Evolutionary conservation across 1,140 invertebrate species (phyloP), one percentile per base, ranked within the genome.

Genomic region (Ganaspis sp.): DNA sequence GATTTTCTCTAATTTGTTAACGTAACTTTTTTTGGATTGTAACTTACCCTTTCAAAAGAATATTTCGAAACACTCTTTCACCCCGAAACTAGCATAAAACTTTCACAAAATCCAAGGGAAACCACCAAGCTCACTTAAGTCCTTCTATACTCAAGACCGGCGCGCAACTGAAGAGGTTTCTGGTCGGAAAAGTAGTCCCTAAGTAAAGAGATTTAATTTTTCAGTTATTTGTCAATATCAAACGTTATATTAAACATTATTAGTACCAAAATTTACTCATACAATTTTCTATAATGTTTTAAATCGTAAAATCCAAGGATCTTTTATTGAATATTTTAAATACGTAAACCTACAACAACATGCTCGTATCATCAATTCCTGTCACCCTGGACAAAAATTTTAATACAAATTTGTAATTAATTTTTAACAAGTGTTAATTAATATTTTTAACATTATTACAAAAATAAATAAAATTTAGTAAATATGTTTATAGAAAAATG

Each of bases 81-180:
- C 83, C 77, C 77, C 75, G 58, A 70, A 85, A 87, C 78, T 86
- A 76, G 85, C 84, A 88, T 87, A 87, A 86, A 88, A 86, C 76
- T 76, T 83, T 64, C 78, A 78, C 82, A 74, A 82, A 64, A 81
- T 82, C 74, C 81, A 86, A 80, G 72, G 79, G 75, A 82, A 53
- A 70, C 81, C 40, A 69, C 54, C 34, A 69, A 58, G 23, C 74
- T 42, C 69, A 74, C 69, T 38, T 21, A 40, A 72, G 53, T 79
- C 84, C 82, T 83, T 75, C 74, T 83, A 85, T 86, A 84, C 83
- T 85, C 82, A 84, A 86, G 84, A 87, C 88, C 88, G 87, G 89
- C 87, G 89, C 86, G 88, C 88, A 86, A 91, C 88, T 87, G 83
- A 86, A 77, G 81, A 77, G 82, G n/a, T n/a, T n/a, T n/a, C n/a